These are phyloP conservation scores for Sycophila texana DNA, from an alignment of 2,888 invertebrate species.

Conservation along the genomic window DNA sequence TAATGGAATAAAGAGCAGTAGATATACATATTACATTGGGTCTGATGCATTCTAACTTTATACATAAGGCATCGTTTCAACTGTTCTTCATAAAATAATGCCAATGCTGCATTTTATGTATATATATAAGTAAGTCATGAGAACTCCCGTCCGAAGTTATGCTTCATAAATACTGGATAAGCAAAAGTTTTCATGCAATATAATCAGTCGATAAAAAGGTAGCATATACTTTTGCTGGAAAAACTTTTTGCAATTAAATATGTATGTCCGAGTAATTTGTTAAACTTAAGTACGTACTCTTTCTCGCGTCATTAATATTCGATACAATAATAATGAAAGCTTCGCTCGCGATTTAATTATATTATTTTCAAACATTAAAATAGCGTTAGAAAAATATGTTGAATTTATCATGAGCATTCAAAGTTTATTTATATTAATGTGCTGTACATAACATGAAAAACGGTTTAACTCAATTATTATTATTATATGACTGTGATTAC, in stretches of 20 bases:
- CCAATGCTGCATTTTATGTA: constrained; percentile 11
- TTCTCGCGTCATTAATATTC: too few species aligned
- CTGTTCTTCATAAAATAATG: constrained; percentile 25
- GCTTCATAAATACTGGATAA: constrained; percentile 40
- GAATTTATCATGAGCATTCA: too few species aligned
- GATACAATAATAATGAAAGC: too few species aligned
- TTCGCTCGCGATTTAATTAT: too few species aligned
- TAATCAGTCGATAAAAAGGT: constrained; percentile 40
- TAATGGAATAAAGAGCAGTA: constrained; percentile 27
- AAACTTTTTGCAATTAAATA: constrained; percentile 17
- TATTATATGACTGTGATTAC: too few species aligned
- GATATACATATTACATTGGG: not conserved
- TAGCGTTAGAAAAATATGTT: too few species aligned
- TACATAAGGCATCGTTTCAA: not conserved
- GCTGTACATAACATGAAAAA: too few species aligned
- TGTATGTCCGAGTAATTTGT: not conserved
- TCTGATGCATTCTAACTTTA: constrained; percentile 25
- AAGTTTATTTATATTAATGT: too few species aligned
- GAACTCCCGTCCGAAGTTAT: constrained; percentile 37
- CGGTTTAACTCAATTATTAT: too few species aligned
- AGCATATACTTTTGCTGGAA: constrained; percentile 3
- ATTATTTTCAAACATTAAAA: too few species aligned
- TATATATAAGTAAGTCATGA: constrained; percentile 33
- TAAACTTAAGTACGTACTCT: too few species aligned
- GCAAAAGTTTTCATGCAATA: constrained; percentile 36